Percentiles rank a stretch among this genome's conserved stretches.
Conservation (phyloP, 2,888 invertebrate genomes). For the Andrena minutula region DNA sequence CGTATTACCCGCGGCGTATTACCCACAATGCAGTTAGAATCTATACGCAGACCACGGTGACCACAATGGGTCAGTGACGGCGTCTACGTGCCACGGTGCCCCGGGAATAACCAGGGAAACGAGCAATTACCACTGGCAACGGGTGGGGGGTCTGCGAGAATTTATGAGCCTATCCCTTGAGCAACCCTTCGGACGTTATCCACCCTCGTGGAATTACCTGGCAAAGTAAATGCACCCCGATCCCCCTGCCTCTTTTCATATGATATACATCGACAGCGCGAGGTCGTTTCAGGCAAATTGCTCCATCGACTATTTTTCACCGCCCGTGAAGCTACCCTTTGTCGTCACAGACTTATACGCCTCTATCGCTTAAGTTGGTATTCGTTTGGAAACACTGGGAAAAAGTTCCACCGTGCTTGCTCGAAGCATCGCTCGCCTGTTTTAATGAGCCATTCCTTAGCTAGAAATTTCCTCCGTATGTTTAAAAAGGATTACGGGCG, state of each 20-base stretch:
- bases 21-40: slow-evolving; percentile 75
- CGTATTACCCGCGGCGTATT: slow-evolving; percentile 70
- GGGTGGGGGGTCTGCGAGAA: slow-evolving; percentile 41
- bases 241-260: slow-evolving; percentile 25
- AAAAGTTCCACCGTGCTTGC: too few relatives aligned
- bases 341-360: too few relatives aligned
- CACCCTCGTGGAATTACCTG: slow-evolving; percentile 51
- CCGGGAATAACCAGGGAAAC: slow-evolving; percentile 63
- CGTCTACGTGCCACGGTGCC: slow-evolving; percentile 43
- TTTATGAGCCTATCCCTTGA: slow-evolving; percentile 64
- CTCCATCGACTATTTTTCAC: not conserved
- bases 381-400: too few relatives aligned
- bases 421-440: too few relatives aligned
- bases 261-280: slow-evolving; percentile 39
- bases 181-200: slow-evolving; percentile 61
- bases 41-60: slow-evolving; percentile 63
- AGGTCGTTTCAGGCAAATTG: not conserved
- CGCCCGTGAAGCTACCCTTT: not conserved
- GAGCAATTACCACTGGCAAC: slow-evolving; percentile 64
- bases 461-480: too few relatives aligned
- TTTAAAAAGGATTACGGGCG: too few relatives aligned
- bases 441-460: too few relatives aligned
- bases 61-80: slow-evolving; percentile 72
- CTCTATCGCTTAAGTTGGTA: too few relatives aligned
- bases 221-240: slow-evolving; percentile 32